Conservation (phyloP, 2,113 vertebrate species). For the Archilochus colubris region DNA sequence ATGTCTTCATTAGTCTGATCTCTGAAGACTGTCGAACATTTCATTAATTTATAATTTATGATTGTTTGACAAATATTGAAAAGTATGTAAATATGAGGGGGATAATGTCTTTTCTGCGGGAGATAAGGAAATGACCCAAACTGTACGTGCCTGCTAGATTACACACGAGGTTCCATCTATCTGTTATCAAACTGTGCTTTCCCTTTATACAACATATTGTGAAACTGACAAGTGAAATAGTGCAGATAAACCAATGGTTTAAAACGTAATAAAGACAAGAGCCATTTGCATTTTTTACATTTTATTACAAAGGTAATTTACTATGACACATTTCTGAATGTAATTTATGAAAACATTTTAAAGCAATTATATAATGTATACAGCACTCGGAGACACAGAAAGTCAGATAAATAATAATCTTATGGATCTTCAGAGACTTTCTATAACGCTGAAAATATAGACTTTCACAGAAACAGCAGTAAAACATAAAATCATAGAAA, state of each 20-base stretch:
- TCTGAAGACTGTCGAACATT: conserved; percentile 97
- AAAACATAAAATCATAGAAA: conserved; percentile 71
- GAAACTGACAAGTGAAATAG: conserved; percentile 97
- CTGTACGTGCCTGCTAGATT: conserved; percentile 93
- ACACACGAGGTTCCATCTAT: conserved; percentile 92
- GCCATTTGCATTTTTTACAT: conserved; percentile 96
- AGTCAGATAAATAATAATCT: conserved; percentile 82
- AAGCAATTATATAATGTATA: conserved; percentile 84
- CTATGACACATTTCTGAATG: conserved; percentile 91
- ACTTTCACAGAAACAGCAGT: conserved; percentile 43
- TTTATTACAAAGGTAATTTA: conserved; percentile 96
- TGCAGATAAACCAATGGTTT: conserved; percentile 98
- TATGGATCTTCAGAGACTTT: conserved; percentile 79
- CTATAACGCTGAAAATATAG: conserved; percentile 60
- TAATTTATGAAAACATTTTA: conserved; percentile 88
- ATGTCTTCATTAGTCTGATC: conserved; percentile 97
- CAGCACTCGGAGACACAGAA: conserved; percentile 73
- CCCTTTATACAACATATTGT: conserved; percentile 87
- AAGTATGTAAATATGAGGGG: conserved; percentile 98
- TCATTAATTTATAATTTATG: conserved; percentile 99
- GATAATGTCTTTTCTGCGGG: conserved; percentile 99
- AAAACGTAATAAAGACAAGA: conserved; percentile 91
- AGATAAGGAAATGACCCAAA: conserved; percentile 99
- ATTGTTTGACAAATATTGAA: conserved; percentile 99
- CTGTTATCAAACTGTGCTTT: conserved; percentile 93